Evolutionary conservation across 2,797 vertebrate genomes (phyloP), one percentile per base, ranked within the genome.

Genomic region (Pitangus sulphuratus): DNA sequence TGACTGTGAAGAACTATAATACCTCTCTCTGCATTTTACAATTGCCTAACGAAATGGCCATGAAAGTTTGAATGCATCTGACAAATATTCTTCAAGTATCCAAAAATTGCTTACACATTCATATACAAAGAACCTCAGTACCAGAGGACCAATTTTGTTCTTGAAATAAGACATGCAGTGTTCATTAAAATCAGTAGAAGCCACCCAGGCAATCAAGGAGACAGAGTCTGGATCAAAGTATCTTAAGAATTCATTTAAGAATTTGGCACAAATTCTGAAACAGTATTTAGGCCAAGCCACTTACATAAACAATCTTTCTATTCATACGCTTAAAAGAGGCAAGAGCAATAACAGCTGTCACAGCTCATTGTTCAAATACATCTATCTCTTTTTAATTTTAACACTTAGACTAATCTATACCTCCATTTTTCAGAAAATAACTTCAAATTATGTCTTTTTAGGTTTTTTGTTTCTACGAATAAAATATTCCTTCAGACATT

Each of bases 261-360:
- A 82, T 92, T 87, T 96, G 91, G 82, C 89, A 93, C 44, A 60
- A 93, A 77, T 72, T 65, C 53, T 71, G 58, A 40, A 83, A 85
- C 31, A 89, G 54, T 17, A 33, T 72, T 77, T 58, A 87, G 81
- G 53, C 79, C 87, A 96, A 96, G 31, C 33, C 70, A 91, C 50
- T 88, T 81, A 65, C 5, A 76, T 58, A 96, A 93, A 84, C 82
- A 81, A 74, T 40, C 28, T 54, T 92, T 90, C 45, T 30, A 61
- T 50, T 86, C 65, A 48, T 45, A 91, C 35, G 69, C 42, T 93
- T 84, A 22, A 72, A 94, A 93, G 78, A 92, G 57, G 44, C 54
- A 95, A 82, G 47, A 95, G 47, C 9, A 86, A 42, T 58, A 96
- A 71, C 65, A 91, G 82, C 78, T 87, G 87, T 54, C 72, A 74